Base-by-base conservation (phyloP, 2,888 invertebrate species). In the Andrena fulva region DNA sequence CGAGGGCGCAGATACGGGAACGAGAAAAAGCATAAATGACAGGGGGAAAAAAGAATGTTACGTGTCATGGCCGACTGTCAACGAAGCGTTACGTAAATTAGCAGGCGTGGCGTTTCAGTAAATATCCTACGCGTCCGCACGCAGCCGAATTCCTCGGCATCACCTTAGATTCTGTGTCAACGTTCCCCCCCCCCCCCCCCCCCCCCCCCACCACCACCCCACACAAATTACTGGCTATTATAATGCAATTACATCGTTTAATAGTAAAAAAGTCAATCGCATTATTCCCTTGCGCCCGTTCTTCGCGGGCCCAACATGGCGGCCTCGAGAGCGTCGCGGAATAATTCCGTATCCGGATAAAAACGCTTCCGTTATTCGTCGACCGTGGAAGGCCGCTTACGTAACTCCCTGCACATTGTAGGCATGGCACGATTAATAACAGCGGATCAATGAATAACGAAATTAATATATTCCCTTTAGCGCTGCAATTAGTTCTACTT, bases 401-500 rank as follows among this genome's bases (percentile, higher is more conserved):
- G 82, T 77, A 76, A 82, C 52, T 5, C 8, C 3, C 20, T 24
- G 50, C 54, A 69, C 69, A 59, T 50, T 75, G 67, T 68, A 20
- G 20, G 20, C 20, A 33, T n/a, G 62, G 29, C 35, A 72, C 74
- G 80, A 86, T 85, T 80, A 86, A 77, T 76, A 78, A 68, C 59
- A 66, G 64, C 69, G 76, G 70, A 82, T 85, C 84, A 77, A 85
- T 80, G 82, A 80, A 76, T 85, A 86, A 87, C 33, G 76, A 60
- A 64, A 66, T 59, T 79, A 76, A 84, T 82, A 79, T 74, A 76
- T 79, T 69, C 83, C 10, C 59, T 68, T 83, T 71, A 78, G 63
- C 62, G 63, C 50, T 10, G 76, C 80, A 77, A 87, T 87, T 87
- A 87, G 85, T 87, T 87, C 85, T 82, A 80, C 82, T 54, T 68